Conservation (phyloP, 2,888 invertebrate species). For the Lasius platythorax region DNA sequence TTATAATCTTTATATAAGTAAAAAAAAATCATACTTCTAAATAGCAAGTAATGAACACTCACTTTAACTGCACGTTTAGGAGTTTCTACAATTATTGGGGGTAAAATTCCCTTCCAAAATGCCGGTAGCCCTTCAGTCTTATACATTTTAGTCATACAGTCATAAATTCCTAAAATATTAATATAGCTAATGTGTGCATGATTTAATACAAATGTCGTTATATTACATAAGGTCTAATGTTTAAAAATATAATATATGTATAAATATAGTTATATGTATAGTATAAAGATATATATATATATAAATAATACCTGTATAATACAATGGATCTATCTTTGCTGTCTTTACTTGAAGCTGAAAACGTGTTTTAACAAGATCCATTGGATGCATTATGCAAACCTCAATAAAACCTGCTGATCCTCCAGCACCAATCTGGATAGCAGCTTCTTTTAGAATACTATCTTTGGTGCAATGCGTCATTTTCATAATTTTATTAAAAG, state of each 20-base stretch:
- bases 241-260: too few relatives aligned
- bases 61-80: slow-evolving; percentile 97
- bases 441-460: slow-evolving; percentile 89
- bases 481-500: slow-evolving; percentile 32
- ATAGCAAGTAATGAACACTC: slow-evolving; percentile 62
- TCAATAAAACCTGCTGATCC: slow-evolving; percentile 97
- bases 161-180: slow-evolving; percentile 89
- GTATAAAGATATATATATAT: slow-evolving; percentile 5
- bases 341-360: slow-evolving; percentile 91
- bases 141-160: slow-evolving; percentile 97
- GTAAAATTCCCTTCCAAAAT: slow-evolving; percentile 97
- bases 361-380: slow-evolving; percentile 97
- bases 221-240: not conserved
- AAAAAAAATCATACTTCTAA: not conserved
- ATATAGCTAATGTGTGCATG: not conserved
- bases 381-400: slow-evolving; percentile 98
- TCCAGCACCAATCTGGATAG: slow-evolving; percentile 94
- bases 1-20: slow-evolving; percentile 9
- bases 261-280: too few relatives aligned
- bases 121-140: slow-evolving; percentile 93
- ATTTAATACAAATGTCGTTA: not conserved
- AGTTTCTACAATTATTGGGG: slow-evolving; percentile 97
- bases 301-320: slow-evolving; percentile 82
- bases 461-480: slow-evolving; percentile 55
- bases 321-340: slow-evolving; percentile 78